phyloP scores from a whole-genome alignment of 2,113 vertebrate genomes.

The Microcebus murinus region DNA sequence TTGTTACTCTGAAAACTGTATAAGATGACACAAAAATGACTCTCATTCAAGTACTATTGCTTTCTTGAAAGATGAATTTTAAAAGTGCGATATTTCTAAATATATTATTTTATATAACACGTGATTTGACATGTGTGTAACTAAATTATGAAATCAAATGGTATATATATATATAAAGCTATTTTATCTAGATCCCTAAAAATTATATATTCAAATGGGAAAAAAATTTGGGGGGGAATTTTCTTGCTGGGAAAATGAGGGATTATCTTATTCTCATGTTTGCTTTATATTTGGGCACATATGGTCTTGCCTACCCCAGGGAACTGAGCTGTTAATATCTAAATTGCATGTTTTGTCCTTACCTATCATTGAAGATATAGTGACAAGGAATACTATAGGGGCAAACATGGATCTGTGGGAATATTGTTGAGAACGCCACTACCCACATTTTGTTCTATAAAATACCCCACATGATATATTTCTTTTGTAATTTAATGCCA shows the following conservation, averaged over 20 bases:
- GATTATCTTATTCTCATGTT: background rate
- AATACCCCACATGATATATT: background rate
- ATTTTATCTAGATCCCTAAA: background rate
- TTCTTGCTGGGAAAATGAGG: background rate
- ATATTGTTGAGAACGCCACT: background rate
- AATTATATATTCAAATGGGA: background rate
- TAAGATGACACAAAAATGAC: background rate
- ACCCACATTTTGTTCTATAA: background rate
- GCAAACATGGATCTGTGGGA: background rate
- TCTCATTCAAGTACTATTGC: background rate
- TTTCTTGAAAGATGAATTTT: background rate
- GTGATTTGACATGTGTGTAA: conserved; percentile 10
- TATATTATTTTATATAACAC: background rate
- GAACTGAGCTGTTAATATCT: background rate
- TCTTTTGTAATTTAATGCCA: background rate
- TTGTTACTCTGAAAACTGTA: background rate
- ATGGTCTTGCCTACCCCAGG: background rate
- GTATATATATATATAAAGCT: background rate
- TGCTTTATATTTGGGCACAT: background rate
- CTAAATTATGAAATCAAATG: background rate
- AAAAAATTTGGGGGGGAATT: background rate
- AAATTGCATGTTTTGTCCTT: background rate
- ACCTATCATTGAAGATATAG: background rate
- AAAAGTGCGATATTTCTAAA: background rate
- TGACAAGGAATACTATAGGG: background rate